A percentile compares a stretch with the other conserved stretches of the same genome.
Evolutionary conservation across 2,888 invertebrate genomes (phyloP).

Genomic region (Hofmannophila pseudospretella): DNA sequence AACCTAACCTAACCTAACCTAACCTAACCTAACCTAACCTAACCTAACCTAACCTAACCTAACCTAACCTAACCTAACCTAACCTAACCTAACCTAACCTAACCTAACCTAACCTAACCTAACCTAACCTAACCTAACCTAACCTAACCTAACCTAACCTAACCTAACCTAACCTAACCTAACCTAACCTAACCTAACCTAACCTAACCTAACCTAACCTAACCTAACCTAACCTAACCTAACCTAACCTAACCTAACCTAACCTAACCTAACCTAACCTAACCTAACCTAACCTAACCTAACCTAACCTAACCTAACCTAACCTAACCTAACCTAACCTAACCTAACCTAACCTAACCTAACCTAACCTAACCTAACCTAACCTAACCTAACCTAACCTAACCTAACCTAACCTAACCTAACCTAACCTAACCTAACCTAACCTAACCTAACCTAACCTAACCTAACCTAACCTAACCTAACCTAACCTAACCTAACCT

Average conservation of each 20-base stretch:
- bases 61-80: no score
- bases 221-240: conserved; percentile 11
- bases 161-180: conserved; percentile 6
- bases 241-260: conserved; percentile 12
- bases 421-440: conserved; percentile 15
- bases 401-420: no score
- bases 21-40: no score
- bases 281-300: conserved; percentile 10
- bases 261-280: conserved; percentile 9
- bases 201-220: conserved; percentile 3
- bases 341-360: conserved; percentile 14
- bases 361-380: no score
- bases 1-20: no score
- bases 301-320: conserved; percentile 11
- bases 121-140: conserved; percentile 11
- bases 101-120: conserved; percentile 11
- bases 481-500: conserved; percentile 5
- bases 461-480: conserved; percentile 14
- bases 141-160: conserved; percentile 13
- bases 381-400: conserved; percentile 14
- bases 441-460: no score
- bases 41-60: no score
- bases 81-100: no score
- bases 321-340: conserved; percentile 13
- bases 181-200: conserved; percentile 8